Evolutionary conservation across 2,113 vertebrate species (phyloP), one percentile per base, ranked within the genome.

Genomic region (Thomomys bottae): DNA sequence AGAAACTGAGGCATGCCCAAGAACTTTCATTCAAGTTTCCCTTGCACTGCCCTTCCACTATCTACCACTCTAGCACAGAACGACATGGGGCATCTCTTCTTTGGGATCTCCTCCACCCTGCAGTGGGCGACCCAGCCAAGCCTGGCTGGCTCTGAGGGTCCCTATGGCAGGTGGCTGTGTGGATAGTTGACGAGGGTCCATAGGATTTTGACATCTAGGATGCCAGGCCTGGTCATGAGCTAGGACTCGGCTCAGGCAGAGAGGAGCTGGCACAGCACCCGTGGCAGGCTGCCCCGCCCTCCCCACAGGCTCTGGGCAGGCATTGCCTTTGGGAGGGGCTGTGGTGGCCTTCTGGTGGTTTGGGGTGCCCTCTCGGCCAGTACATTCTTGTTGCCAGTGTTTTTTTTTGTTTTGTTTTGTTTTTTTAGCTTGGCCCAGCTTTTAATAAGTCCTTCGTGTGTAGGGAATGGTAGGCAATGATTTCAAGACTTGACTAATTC

Each of bases 391-490:
- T 26, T n/a, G 15, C 57, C 9, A 1, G 72, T 66, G 75, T 87
- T 94, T 54, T 54, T 54, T 54, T n/a, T n/a, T n/a, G n/a, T n/a
- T n/a, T n/a, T n/a, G n/a, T n/a, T n/a, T n/a, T n/a, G n/a, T n/a
- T n/a, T n/a, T 54, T 94, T 90, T 81, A 91, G 87, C 87, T 61
- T 38, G 38, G 85, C n/a, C 21, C 0, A 1, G 88, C 88, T 87
- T 88, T 94, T 82, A 92, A 64, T 77, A 76, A 87, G 57, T 38
- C 66, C 8, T 67, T 30, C 4, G 0, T 28, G 34, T 78, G 71
- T 40, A 73, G 71, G 73, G 93, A 92, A 57, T 6, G 10, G 86
- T 45, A 45, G 67, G 63, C 71, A 42, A 14, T 10, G 42, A 70
- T 12, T 61, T 38, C 70, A 87, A 67, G 68, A 84, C 82, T 68